phyloP scores from a whole-genome alignment of 1,140 invertebrate genomes.

The Mycetomoellerius zeteki region DNA sequence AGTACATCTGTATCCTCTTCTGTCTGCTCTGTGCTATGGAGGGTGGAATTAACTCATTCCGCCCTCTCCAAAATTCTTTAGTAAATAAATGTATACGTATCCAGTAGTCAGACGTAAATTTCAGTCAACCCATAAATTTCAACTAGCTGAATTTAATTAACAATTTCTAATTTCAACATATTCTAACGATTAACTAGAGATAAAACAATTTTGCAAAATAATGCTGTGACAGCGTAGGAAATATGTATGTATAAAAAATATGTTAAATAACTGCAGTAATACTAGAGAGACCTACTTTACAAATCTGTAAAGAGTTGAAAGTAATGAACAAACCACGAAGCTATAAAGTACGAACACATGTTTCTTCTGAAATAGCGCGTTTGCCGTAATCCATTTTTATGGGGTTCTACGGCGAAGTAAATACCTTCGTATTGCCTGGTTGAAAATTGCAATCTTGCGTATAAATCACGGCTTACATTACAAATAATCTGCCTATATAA shows the following conservation, averaged over 20 bases:
- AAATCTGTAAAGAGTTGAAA: constrained; percentile 50
- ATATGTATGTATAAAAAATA: neutral
- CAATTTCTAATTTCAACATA: constrained; percentile 23
- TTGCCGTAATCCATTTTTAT: constrained; percentile 41
- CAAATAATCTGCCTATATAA: constrained; percentile 20
- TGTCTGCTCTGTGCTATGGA: neutral
- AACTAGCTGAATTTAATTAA: constrained; percentile 33
- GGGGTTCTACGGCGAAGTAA: constrained; percentile 8
- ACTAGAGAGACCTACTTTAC: neutral
- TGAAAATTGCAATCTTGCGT: constrained; percentile 50
- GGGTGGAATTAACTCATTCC: neutral
- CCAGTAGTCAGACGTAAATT: neutral
- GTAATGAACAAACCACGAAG: constrained; percentile 21
- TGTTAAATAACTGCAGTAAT: neutral
- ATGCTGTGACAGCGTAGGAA: neutral
- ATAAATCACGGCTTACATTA: constrained; percentile 43
- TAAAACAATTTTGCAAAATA: neutral
- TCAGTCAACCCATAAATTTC: constrained; percentile 22
- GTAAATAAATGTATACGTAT: constrained; percentile 18
- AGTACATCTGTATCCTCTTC: constrained; percentile 17
- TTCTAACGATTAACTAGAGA: neutral
- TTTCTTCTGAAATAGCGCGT: constrained; percentile 30
- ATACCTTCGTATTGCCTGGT: neutral
- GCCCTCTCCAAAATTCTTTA: constrained; percentile 26
- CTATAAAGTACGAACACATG: constrained; percentile 42